These are phyloP conservation scores for Stigmatopora nigra DNA, from an alignment of 2,113 vertebrate species.

Conservation along the genomic window DNA sequence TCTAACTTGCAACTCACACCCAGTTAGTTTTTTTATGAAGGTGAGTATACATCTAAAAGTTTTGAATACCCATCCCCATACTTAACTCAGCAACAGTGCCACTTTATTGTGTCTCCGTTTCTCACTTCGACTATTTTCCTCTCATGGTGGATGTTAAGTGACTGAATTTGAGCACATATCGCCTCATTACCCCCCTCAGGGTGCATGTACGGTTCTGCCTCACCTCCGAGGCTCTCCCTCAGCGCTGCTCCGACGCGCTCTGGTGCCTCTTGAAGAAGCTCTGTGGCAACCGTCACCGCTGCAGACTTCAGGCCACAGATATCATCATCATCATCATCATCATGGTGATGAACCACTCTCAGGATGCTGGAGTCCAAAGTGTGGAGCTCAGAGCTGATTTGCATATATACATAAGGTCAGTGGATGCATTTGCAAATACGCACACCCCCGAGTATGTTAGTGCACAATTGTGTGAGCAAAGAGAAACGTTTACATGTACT, in stretches of 20 bases:
- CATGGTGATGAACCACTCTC: conserved; percentile 79
- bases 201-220: conserved; percentile 73
- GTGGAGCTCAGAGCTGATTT: conserved; percentile 71
- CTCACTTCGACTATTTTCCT: conserved; percentile 38
- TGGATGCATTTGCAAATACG: conserved; percentile 31
- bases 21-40: no score
- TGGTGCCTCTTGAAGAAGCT: conserved; percentile 87
- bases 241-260: conserved; percentile 82
- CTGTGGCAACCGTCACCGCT: conserved; percentile 77
- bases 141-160: conserved; percentile 89
- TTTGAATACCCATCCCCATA: neutral
- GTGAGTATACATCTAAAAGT: neutral
- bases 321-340: conserved; percentile 58
- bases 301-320: conserved; percentile 60
- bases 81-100: conserved; percentile 4
- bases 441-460: conserved; percentile 4
- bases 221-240: conserved; percentile 90
- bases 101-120: conserved; percentile 20
- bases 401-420: conserved; percentile 4
- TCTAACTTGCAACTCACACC: no score
- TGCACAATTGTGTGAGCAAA: conserved; percentile 3
- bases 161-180: conserved; percentile 83
- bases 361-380: conserved; percentile 79
- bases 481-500: neutral
- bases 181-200: conserved; percentile 83